Evolutionary conservation across 2,797 vertebrate genomes (phyloP), one percentile per base, ranked within the genome.

Genomic region (Limnodromus scolopaceus): DNA sequence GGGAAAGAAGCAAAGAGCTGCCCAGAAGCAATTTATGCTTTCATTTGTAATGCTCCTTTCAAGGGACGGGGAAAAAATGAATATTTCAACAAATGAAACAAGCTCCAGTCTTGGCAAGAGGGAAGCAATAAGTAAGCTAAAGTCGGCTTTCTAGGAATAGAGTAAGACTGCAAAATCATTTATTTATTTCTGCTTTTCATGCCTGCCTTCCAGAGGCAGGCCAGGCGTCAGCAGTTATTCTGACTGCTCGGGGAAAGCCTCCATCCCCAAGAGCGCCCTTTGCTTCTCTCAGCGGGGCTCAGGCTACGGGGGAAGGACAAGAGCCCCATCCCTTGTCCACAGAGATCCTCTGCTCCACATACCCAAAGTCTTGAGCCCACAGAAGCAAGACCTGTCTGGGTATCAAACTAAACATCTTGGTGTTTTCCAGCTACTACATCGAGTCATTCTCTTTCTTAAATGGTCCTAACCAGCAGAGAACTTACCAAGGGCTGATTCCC

Each of bases 31-130:
- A 80, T 96, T 53, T 70, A 78, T 3, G 7, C 54, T 91, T 95
- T 48, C 22, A 38, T 85, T 55, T 86, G 64, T 70, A 63, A 83
- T 7, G 19, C 54, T 95, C 34, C 87, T 71, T 95, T 78, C 75
- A 82, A 78, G 64, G 46, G 53, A 72, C 0, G 0, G 70, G 81
- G 64, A 10, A 27, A 80, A 53, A 95, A 93, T 75, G 53, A 96
- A 32, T 95, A 94, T 95, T 96, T 92, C 84, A 97, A 63, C 46
- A 66, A 88, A 81, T 0, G 28, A 91, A 94, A 75, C 51, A 20
- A 23, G 43, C 70, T 91, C 39, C 16, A 89, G 57, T n/a, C 79
- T 82, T 89, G 77, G 87, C 82, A 89, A 77, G 89, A 32, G 25
- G 63, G 69, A 93, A 79, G 82, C 2, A 13, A 5, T 43, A 78